phyloP scores from a whole-genome alignment of 2,888 invertebrate genomes.

The Chorisops tibialis region DNA sequence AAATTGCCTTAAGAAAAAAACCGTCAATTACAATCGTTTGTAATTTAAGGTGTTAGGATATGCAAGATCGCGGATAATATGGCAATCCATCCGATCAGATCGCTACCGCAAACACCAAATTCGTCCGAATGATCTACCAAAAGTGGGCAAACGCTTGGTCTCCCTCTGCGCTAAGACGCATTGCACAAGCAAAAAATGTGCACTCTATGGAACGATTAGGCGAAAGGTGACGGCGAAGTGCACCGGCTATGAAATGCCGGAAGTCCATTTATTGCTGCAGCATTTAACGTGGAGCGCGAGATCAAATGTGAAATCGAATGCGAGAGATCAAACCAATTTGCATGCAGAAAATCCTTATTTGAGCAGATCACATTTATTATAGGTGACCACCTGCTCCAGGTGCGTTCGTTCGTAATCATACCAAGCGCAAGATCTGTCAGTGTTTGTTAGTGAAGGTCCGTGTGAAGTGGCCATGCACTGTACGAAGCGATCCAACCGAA shows the following conservation, averaged over 20 bases:
- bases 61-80: no score
- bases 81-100: background rate
- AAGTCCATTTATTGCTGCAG: slow-evolving; percentile 3
- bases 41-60: no score
- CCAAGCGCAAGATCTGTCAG: no score
- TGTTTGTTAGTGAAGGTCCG: no score
- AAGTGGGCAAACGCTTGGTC: background rate
- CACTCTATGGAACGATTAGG: background rate
- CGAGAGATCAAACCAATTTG: slow-evolving; percentile 27
- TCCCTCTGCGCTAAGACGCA: background rate
- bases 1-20: no score
- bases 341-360: slow-evolving; percentile 30
- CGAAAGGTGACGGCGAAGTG: slow-evolving; percentile 7
- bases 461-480: no score
- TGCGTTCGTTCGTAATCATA: slow-evolving; percentile 25
- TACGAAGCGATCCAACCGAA: no score
- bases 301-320: slow-evolving; percentile 12
- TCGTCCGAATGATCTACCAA: background rate
- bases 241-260: slow-evolving; percentile 8
- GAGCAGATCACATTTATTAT: slow-evolving; percentile 27
- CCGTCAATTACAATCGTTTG: no score
- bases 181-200: background rate
- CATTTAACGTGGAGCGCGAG: background rate
- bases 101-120: background rate
- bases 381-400: slow-evolving; percentile 32